These are phyloP conservation scores for Pomatostomus ruficeps DNA, from an alignment of 2,113 vertebrate species.

Conservation along the genomic window DNA sequence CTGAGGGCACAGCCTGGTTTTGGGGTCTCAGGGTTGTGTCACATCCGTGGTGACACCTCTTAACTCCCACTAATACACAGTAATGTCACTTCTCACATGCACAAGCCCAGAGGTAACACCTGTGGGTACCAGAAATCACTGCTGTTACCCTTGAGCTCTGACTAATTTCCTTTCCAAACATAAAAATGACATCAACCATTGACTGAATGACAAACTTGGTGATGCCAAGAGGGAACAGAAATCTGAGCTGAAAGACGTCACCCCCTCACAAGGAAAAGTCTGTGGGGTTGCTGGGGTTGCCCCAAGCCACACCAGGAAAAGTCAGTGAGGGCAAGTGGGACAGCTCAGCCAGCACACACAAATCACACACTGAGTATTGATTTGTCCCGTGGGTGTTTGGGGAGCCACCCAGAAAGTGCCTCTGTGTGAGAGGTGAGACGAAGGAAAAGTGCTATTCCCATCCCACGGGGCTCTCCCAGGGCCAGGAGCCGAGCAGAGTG, in stretches of 20 bases:
- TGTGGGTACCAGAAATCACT: neutral
- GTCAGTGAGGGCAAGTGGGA: accelerated
- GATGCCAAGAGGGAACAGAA: neutral
- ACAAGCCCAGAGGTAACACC: neutral
- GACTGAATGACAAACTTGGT: neutral
- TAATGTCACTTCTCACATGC: neutral
- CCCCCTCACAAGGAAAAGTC: neutral
- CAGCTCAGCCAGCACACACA: neutral
- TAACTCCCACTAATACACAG: neutral
- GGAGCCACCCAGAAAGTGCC: neutral
- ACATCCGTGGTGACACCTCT: neutral
- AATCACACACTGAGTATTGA: neutral
- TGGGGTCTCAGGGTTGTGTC: neutral
- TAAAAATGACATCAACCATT: neutral
- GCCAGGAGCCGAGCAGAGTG: neutral
- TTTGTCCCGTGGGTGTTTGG: accelerated
- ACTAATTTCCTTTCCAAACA: slow-evolving; percentile 3
- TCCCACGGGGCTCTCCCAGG: neutral
- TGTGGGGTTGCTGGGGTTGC: neutral
- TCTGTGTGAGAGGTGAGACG: neutral
- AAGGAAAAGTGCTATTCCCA: neutral
- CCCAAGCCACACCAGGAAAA: neutral
- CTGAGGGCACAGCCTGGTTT: neutral
- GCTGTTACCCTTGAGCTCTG: neutral
- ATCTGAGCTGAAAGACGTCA: neutral